These are phyloP conservation scores for Watersipora subatra DNA, from an alignment of 1,140 invertebrate genomes.

Conservation along the genomic window DNA sequence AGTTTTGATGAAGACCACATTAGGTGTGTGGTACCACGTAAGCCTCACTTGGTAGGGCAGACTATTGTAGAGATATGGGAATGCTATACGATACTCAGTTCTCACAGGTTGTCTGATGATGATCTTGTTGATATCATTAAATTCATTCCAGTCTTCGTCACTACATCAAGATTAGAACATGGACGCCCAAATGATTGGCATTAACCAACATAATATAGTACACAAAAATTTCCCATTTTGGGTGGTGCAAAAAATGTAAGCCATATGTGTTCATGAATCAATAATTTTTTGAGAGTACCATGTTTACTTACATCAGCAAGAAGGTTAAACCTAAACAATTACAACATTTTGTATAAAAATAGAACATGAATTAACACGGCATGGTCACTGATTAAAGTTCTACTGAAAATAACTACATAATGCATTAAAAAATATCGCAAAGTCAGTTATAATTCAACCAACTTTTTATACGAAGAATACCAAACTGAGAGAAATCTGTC, in stretches of 20 bases:
- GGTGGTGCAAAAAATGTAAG: background rate
- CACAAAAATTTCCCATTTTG: too few relatives aligned
- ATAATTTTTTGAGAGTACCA: background rate
- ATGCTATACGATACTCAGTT: slow-evolving; percentile 97
- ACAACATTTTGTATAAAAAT: too few relatives aligned
- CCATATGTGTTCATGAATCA: background rate
- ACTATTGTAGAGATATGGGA: slow-evolving; percentile 98
- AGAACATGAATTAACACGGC: too few relatives aligned
- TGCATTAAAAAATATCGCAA: too few relatives aligned
- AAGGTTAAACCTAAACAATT: too few relatives aligned
- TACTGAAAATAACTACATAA: too few relatives aligned
- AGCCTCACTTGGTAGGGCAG: slow-evolving; percentile 60
- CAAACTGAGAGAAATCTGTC: too few relatives aligned
- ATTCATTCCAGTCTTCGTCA: slow-evolving; percentile 99
- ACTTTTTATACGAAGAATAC: too few relatives aligned
- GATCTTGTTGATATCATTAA: slow-evolving; percentile 99
- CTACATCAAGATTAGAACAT: slow-evolving; percentile 42
- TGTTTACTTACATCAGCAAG: background rate
- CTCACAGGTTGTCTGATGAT: slow-evolving; percentile 96
- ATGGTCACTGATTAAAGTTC: too few relatives aligned
- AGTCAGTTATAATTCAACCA: too few relatives aligned
- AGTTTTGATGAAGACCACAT: slow-evolving; percentile 98
- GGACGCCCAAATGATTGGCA: too few relatives aligned
- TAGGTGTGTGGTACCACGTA: slow-evolving; percentile 79
- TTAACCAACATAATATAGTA: too few relatives aligned